Percentiles rank a stretch among this genome's conserved stretches.
These are phyloP conservation scores for Camelus bactrianus DNA, from an alignment of 2,113 vertebrate genomes.

Conservation along the genomic window DNA sequence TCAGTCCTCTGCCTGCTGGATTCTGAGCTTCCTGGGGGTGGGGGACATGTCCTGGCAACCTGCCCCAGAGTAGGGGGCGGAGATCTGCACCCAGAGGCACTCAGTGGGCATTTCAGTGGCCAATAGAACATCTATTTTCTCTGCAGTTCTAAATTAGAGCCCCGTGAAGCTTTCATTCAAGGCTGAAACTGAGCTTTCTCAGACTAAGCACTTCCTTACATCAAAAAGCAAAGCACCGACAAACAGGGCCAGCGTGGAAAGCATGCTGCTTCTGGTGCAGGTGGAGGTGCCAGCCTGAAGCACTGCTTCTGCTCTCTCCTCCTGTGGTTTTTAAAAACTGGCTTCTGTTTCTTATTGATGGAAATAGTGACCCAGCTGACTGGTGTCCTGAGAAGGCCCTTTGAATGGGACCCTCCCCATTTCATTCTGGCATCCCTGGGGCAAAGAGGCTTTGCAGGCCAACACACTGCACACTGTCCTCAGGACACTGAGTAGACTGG, in stretches of 20 bases:
- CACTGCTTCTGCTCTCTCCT: no score
- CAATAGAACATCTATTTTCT: accelerated
- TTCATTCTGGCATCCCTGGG: background rate
- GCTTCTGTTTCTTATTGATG: background rate
- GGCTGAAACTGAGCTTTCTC: background rate
- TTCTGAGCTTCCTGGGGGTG: background rate
- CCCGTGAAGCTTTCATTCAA: accelerated
- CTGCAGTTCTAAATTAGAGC: background rate
- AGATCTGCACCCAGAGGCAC: background rate
- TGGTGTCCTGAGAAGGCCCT: background rate
- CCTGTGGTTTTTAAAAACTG: background rate
- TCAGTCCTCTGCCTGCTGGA: background rate
- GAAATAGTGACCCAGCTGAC: background rate
- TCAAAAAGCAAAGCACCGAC: background rate
- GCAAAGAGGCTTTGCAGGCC: accelerated
- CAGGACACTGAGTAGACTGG: background rate
- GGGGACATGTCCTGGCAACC: background rate
- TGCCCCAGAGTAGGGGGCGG: background rate
- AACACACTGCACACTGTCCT: no score
- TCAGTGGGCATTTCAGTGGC: accelerated
- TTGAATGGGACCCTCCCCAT: background rate
- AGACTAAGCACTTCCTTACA: accelerated
- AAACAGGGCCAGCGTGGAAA: accelerated
- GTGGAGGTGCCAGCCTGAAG: background rate
- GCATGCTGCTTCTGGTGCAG: accelerated